These are phyloP conservation scores for Arenicola marina DNA, from an alignment of 2,888 invertebrate species.

Conservation along the genomic window DNA sequence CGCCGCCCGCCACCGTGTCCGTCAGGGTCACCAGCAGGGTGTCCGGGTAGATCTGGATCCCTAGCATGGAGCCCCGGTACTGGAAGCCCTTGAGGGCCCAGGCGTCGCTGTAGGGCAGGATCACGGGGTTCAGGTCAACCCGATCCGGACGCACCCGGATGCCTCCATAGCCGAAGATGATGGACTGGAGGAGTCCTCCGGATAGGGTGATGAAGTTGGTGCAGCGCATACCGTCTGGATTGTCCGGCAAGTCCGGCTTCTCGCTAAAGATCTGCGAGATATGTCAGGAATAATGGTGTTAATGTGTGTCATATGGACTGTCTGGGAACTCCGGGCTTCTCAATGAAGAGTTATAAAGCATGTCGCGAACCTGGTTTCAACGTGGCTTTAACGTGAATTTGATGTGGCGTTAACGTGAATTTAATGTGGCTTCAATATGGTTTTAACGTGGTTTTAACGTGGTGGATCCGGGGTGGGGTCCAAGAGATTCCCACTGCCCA, in stretches of 20 bases:
- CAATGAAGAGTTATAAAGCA: too few species aligned
- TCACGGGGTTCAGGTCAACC: conserved; percentile 35
- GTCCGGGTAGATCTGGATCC: background rate
- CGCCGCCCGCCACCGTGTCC: background rate
- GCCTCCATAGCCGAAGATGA: conserved; percentile 62
- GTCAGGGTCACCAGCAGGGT: conserved; percentile 1
- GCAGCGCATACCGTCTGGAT: conserved; percentile 40
- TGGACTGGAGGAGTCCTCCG: conserved; percentile 62
- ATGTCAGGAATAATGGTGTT: background rate
- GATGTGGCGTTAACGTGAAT: too few species aligned
- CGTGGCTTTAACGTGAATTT: too few species aligned
- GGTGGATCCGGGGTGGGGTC: too few species aligned
- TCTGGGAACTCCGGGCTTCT: background rate
- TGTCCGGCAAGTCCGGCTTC: conserved; percentile 6
- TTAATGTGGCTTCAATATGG: too few species aligned
- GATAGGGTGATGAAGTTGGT: conserved; percentile 62
- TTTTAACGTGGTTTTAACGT: too few species aligned
- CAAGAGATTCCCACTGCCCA: too few species aligned
- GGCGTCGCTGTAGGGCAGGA: background rate
- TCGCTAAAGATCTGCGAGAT: conserved; percentile 14
- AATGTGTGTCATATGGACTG: background rate
- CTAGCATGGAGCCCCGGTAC: conserved; percentile 5
- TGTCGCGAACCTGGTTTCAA: too few species aligned
- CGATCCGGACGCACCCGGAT: conserved; percentile 42
- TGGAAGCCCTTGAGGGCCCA: conserved; percentile 5